These are phyloP conservation scores for Proterorhinus semilunaris DNA, from an alignment of 2,113 vertebrate genomes.

Conservation along the genomic window DNA sequence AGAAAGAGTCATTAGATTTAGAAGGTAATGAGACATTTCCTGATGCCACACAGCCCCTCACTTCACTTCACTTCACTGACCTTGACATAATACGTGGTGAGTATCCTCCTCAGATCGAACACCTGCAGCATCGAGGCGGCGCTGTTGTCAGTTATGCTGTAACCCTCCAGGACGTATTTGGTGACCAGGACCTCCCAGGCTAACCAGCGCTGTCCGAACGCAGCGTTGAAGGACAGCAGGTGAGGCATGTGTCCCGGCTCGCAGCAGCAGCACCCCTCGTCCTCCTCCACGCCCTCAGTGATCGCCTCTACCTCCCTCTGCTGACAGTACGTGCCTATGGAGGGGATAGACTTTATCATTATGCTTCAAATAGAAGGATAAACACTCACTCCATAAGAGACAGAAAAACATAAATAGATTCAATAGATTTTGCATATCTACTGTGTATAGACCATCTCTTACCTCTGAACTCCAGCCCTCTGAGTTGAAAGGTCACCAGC, in stretches of 20 bases:
- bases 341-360: neutral
- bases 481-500: constrained; percentile 88
- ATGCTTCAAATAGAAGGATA: neutral
- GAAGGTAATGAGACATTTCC: neutral
- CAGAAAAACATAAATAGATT: too few relatives aligned
- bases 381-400: neutral
- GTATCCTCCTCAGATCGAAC: constrained; percentile 88
- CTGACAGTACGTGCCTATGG: constrained; percentile 87
- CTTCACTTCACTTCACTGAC: constrained; percentile 46
- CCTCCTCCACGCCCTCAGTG: constrained; percentile 90
- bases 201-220: constrained; percentile 91
- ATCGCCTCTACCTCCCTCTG: constrained; percentile 92
- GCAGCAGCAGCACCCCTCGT: constrained; percentile 90
- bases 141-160: constrained; percentile 92
- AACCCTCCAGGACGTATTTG: constrained; percentile 90
- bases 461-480: constrained; percentile 91
- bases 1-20: neutral
- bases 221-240: constrained; percentile 87
- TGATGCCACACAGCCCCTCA: neutral
- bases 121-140: constrained; percentile 92
- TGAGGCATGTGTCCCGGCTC: constrained; percentile 89
- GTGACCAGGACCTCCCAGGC: constrained; percentile 91
- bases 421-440: neutral
- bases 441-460: constrained; percentile 31
- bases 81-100: constrained; percentile 93